Conservation (phyloP, 1,140 invertebrate species). For the Drosophila micromelanica region DNA sequence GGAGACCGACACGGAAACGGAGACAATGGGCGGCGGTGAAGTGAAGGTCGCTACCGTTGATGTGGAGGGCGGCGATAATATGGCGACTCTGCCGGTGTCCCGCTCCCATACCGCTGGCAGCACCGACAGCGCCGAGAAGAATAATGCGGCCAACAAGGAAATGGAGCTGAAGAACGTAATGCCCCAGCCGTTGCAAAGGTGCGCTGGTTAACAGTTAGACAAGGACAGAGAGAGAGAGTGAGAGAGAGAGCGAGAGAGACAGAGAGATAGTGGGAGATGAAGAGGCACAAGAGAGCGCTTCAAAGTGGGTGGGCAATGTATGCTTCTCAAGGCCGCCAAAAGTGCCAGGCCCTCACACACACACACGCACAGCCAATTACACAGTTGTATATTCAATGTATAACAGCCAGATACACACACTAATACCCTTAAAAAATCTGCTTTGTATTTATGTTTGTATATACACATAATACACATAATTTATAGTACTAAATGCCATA, state of each 20-base stretch:
- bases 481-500: background rate
- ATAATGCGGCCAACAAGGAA: conserved; percentile 93
- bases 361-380: conserved; percentile 2
- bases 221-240: background rate
- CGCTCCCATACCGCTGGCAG: conserved; percentile 87
- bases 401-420: conserved; percentile 40
- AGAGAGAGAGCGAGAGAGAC: background rate
- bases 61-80: conserved; percentile 92
- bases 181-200: conserved; percentile 92
- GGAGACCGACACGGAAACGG: conserved; percentile 77
- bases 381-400: background rate
- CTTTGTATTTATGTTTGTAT: conserved; percentile 23
- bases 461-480: conserved; percentile 7
- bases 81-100: conserved; percentile 92
- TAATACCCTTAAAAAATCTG: conserved; percentile 1
- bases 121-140: conserved; percentile 90
- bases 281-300: background rate
- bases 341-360: conserved; percentile 31
- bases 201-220: conserved; percentile 20
- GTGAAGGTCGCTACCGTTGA: conserved; percentile 94
- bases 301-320: conserved; percentile 12
- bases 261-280: background rate
- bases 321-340: conserved; percentile 51
- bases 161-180: conserved; percentile 93
- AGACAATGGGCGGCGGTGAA: conserved; percentile 89